Base-by-base conservation (phyloP, 1,140 invertebrate genomes). In the Parasteatoda tepidariorum region DNA sequence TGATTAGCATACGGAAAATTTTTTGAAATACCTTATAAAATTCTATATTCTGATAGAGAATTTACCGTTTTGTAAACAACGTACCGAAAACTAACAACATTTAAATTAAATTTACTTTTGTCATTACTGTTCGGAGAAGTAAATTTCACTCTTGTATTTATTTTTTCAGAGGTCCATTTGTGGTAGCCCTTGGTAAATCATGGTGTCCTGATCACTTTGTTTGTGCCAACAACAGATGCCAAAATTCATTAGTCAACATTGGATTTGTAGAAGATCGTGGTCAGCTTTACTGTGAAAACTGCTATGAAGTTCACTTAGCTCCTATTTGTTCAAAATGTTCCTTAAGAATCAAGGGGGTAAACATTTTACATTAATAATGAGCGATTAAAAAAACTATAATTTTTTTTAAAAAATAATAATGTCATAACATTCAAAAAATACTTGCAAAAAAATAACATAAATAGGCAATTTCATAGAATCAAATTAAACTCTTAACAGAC, bases 181-280 rank as follows among this genome's bases (percentile, higher is more conserved):
- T 99, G 82, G 94, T 97, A 67, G 98, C 98, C 33, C 90, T 98
- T 88, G 97, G 97, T 61, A 97, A 97, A 88, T 98, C 97, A 84
- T 99, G 97, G 97, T 99, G 98, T 88, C 98, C 98, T 0, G 96
- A 99, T 86, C 98, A 99, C 89, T 99, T 99, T 89, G 92, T 96
- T 41, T 99, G 98, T 89, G 94, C 95, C 34, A 98, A 98, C 86
- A 92, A 92, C 9, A 93, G 94, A 85, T 99, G 98, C 90, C 92
- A 92, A 86, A 93, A 95, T 79, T 94, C 93, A 15, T 91, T 99
- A 79, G 94, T 98, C 88, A 97, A 99, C 87, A 95, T 98, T 87
- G 98, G 98, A 0, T 99, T 99, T 88, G 97, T 99, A 28, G 98
- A 99, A 90, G 97, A 99, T 88, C 94, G 94, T 87, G 96, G 96